These are phyloP conservation scores for Agonopterix heracliana DNA, from an alignment of 2,888 invertebrate genomes.

Conservation along the genomic window DNA sequence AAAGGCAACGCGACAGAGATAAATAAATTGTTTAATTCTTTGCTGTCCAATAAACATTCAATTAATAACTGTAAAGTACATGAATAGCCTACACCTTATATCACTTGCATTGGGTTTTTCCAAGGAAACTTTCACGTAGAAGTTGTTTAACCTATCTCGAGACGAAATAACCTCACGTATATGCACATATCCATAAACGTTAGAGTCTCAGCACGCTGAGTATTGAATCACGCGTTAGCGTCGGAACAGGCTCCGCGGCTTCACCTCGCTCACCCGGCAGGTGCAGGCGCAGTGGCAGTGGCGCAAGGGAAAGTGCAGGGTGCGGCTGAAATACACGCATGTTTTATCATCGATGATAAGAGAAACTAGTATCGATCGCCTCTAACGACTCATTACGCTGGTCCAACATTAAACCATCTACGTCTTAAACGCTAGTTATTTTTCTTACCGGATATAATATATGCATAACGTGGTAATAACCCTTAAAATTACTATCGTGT, in stretches of 20 bases:
- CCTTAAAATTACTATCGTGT: conserved; percentile 14
- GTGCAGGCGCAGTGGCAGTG: conserved; percentile 19
- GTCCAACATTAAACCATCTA: conserved; percentile 26
- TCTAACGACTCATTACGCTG: conserved; percentile 48
- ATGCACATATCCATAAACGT: conserved; percentile 47
- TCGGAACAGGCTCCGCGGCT: conserved; percentile 43
- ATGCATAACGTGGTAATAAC: conserved; percentile 18
- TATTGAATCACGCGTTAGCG: conserved; percentile 50
- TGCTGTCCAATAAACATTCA: not conserved
- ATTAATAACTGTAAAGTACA: too few relatives aligned
- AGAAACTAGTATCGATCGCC: conserved; percentile 57
- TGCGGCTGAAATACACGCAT: conserved; percentile 61
- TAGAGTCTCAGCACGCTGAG: conserved; percentile 35
- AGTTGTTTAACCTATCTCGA: conserved; percentile 31
- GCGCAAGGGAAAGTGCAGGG: conserved; percentile 65
- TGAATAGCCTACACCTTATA: too few relatives aligned
- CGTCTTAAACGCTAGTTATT: conserved; percentile 15
- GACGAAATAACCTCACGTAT: conserved; percentile 35
- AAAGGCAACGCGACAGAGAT: conserved; percentile 28
- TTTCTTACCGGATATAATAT: conserved; percentile 23
- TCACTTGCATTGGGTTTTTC: too few relatives aligned
- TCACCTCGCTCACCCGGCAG: conserved; percentile 47
- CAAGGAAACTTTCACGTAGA: conserved; percentile 38
- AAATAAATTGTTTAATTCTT: not conserved
- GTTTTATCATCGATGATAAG: conserved; percentile 71